phyloP scores from a whole-genome alignment of 2,113 vertebrate species.

The Gallinago undulata region DNA sequence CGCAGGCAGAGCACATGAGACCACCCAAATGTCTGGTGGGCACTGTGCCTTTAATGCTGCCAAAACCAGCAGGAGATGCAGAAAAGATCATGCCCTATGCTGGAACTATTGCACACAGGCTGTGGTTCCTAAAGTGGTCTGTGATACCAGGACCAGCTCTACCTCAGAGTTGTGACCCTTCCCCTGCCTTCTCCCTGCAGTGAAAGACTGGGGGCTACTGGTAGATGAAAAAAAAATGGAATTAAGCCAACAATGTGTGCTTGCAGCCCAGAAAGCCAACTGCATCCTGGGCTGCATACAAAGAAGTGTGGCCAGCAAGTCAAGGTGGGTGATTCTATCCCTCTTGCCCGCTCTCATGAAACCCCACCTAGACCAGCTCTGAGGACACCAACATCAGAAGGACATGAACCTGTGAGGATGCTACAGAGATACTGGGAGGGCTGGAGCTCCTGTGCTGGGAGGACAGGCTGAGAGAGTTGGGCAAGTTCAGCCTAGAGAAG shows the following conservation, averaged over 20 bases:
- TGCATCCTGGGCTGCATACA: accelerated
- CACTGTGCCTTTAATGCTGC: not conserved
- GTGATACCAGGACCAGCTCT: not conserved
- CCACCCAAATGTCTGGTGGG: not conserved
- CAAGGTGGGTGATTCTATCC: not conserved
- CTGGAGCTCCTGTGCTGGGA: too few relatives aligned
- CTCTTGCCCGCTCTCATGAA: accelerated
- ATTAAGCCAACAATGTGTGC: not conserved
- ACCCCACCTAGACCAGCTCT: not conserved
- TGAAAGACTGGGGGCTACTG: not conserved
- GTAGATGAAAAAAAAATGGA: not conserved
- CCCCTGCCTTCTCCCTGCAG: too few relatives aligned
- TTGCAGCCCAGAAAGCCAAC: not conserved
- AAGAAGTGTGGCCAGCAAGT: accelerated
- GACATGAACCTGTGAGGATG: too few relatives aligned
- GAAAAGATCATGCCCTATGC: not conserved
- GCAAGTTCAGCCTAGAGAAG: not conserved
- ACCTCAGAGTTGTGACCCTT: not conserved
- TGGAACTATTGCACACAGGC: not conserved
- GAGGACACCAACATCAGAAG: accelerated
- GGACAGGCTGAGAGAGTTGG: too few relatives aligned
- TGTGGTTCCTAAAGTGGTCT: not conserved
- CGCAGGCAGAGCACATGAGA: not conserved
- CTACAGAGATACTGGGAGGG: too few relatives aligned
- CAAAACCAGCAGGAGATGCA: not conserved